phyloP scores from a whole-genome alignment of 2,797 vertebrate species.

The Ara ararauna region DNA sequence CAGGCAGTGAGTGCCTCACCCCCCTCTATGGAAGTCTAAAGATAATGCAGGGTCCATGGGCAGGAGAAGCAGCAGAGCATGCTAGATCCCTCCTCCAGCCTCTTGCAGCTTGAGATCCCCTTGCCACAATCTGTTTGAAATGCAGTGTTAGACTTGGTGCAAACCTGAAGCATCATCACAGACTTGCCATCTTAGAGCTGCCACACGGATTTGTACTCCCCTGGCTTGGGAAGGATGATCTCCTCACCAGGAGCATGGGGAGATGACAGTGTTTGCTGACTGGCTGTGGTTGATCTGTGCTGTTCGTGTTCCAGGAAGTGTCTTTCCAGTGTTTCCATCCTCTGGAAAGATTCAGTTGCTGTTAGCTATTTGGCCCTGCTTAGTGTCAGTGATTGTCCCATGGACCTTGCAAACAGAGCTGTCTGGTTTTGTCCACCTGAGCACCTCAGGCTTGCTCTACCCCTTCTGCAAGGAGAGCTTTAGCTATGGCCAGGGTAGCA shows the following conservation, averaged over 20 bases:
- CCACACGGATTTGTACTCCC: rapidly evolving
- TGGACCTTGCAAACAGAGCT: rapidly evolving
- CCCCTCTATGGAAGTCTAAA: not conserved
- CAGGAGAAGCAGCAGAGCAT: not conserved
- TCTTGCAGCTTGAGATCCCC: not conserved
- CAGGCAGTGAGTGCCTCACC: slow-evolving; percentile 83
- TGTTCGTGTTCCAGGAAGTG: not conserved
- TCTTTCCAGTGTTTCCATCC: not conserved
- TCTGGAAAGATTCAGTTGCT: not conserved
- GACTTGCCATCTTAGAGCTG: not conserved
- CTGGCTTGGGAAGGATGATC: not conserved
- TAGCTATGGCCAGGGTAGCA: not conserved
- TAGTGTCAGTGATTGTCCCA: not conserved
- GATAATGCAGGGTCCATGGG: not conserved
- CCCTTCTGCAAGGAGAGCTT: not conserved
- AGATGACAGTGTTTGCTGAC: not conserved
- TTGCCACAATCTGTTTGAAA: not conserved
- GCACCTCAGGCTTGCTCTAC: not conserved
- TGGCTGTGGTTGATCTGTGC: not conserved
- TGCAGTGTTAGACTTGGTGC: not conserved
- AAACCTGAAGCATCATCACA: not conserved
- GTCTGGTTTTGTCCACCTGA: not conserved
- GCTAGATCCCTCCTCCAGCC: not conserved
- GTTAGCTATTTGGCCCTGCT: not conserved
- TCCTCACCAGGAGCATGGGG: not conserved